phyloP scores from a whole-genome alignment of 1,140 invertebrate genomes.

The Oryzaephilus surinamensis region DNA sequence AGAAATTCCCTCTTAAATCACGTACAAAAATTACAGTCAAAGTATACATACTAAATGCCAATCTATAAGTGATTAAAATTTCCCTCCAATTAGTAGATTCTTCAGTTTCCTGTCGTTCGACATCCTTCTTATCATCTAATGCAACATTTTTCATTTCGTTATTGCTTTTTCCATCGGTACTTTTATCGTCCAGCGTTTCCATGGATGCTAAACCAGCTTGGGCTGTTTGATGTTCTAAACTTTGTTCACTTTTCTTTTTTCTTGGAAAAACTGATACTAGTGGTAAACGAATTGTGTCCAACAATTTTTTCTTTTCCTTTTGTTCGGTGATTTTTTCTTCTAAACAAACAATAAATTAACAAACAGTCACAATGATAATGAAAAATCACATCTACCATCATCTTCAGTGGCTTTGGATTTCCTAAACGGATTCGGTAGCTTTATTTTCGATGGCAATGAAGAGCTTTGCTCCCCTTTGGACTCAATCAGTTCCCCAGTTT shows the following conservation, averaged over 20 bases:
- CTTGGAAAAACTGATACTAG: constrained; percentile 49
- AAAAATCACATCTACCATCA: too few species aligned
- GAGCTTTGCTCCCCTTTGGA: constrained; percentile 29
- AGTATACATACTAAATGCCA: constrained; percentile 31
- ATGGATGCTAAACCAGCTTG: constrained; percentile 63
- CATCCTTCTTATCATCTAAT: constrained; percentile 37
- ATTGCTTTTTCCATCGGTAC: constrained; percentile 38
- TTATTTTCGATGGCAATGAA: constrained; percentile 25
- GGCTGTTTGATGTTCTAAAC: constrained; percentile 30
- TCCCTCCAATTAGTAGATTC: constrained; percentile 23
- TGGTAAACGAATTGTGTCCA: constrained; percentile 52
- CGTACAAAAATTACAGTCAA: too few species aligned
- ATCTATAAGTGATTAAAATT: constrained; percentile 24
- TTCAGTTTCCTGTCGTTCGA: constrained; percentile 29
- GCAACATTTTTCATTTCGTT: constrained; percentile 59
- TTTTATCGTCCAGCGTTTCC: constrained; percentile 60
- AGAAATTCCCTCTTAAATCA: constrained; percentile 1
- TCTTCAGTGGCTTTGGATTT: constrained; percentile 28
- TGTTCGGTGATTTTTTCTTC: constrained; percentile 22
- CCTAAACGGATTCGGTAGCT: constrained; percentile 36
- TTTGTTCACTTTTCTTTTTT: constrained; percentile 29
- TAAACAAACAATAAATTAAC: too few species aligned
- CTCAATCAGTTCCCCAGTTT: constrained; percentile 30
- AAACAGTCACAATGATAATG: background rate
- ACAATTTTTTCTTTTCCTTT: constrained; percentile 38